Percentiles rank a stretch among this genome's conserved stretches.
Evolutionary conservation across 2,113 vertebrate species (phyloP).

Genomic region (Xenotilapia longispinis): DNA sequence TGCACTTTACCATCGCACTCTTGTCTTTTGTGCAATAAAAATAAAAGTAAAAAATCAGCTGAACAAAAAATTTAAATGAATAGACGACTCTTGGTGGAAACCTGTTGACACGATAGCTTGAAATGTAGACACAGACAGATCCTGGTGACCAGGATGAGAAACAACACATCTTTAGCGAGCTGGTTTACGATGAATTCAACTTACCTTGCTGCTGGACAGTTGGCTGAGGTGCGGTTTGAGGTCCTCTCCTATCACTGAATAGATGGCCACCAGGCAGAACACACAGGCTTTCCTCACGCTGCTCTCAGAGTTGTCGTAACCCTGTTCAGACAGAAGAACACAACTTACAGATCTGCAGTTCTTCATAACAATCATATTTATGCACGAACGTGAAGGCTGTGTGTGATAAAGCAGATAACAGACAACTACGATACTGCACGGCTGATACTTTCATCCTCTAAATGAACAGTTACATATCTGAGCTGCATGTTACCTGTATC

Average conservation of each 20-base stretch:
- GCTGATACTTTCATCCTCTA: neutral
- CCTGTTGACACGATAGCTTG: neutral
- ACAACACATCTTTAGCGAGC: neutral
- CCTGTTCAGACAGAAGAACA: slow-evolving; percentile 70
- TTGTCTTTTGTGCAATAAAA: neutral
- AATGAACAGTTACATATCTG: neutral
- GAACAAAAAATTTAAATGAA: neutral
- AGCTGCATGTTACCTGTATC: slow-evolving; percentile 52
- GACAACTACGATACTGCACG: neutral
- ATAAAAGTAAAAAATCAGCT: neutral
- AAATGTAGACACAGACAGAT: neutral
- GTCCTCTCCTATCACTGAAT: slow-evolving; percentile 92
- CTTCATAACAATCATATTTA: neutral
- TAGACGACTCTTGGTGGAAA: neutral
- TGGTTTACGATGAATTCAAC: neutral
- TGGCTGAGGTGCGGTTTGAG: slow-evolving; percentile 94
- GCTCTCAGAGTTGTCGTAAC: slow-evolving; percentile 96
- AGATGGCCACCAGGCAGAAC: slow-evolving; percentile 94
- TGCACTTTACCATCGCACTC: neutral
- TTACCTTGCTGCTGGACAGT: slow-evolving; percentile 93
- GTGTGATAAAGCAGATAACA: neutral
- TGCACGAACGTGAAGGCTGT: neutral
- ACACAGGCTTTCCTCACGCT: slow-evolving; percentile 96
- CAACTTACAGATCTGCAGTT: neutral
- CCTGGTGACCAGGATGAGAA: neutral